phyloP scores from a whole-genome alignment of 2,113 vertebrate genomes.

The Chaenogobius annularis region DNA sequence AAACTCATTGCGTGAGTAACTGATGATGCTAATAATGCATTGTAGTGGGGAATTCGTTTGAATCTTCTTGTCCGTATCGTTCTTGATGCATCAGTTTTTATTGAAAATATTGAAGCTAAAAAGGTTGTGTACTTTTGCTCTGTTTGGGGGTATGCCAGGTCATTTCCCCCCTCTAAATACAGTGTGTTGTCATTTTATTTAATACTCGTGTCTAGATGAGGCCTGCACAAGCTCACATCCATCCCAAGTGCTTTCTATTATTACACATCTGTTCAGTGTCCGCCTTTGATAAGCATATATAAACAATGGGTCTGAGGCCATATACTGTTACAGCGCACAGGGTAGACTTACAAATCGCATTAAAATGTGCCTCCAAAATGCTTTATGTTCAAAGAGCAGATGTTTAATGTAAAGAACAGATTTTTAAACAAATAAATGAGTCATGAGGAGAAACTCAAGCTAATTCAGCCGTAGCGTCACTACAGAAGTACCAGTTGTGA shows the following conservation, averaged over 20 bases:
- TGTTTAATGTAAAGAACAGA: neutral
- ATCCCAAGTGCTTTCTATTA: conserved; percentile 4
- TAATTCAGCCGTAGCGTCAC: conserved; percentile 30
- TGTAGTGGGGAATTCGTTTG: too few relatives aligned
- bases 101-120: neutral
- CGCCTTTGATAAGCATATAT: conserved; percentile 1
- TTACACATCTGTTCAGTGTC: conserved; percentile 10
- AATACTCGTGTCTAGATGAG: conserved; percentile 4
- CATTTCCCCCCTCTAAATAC: neutral
- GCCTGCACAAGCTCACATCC: neutral
- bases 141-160: neutral
- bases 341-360: conserved; percentile 1
- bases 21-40: too few relatives aligned
- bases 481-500: conserved; percentile 38
- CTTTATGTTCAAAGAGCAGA: neutral
- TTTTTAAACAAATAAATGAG: conserved; percentile 3
- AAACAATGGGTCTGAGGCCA: neutral
- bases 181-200: conserved; percentile 5
- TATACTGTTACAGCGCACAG: neutral
- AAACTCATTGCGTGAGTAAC: too few relatives aligned
- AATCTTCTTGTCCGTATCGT: too few relatives aligned
- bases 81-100: neutral
- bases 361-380: neutral
- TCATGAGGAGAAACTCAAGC: conserved; percentile 18
- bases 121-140: neutral